These are phyloP conservation scores for Drosophila asahinai DNA, from an alignment of 1,140 invertebrate genomes.

Conservation along the genomic window DNA sequence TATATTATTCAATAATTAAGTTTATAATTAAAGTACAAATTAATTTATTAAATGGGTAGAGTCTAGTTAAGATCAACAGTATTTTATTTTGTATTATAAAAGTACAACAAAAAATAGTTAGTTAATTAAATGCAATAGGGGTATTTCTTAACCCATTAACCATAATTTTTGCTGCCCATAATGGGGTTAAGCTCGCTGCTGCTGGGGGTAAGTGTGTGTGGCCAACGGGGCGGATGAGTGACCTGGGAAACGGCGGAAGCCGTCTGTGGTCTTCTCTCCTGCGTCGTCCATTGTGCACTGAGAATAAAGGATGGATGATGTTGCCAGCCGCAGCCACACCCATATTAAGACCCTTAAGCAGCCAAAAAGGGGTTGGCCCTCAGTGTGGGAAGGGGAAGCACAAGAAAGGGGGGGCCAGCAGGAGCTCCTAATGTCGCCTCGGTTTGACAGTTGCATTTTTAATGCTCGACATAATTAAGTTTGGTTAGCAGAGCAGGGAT, in stretches of 20 bases:
- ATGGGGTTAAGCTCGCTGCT: not conserved
- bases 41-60: no score
- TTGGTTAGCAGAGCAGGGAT: constrained; percentile 57
- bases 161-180: not conserved
- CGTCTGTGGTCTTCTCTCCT: constrained; percentile 30
- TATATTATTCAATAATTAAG: not conserved
- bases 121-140: not conserved
- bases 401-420: not conserved
- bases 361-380: not conserved
- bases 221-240: constrained; percentile 45
- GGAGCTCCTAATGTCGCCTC: constrained; percentile 44
- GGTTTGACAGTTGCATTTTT: constrained; percentile 82
- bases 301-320: constrained; percentile 69
- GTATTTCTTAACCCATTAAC: not conserved
- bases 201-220: constrained; percentile 9
- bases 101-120: no score
- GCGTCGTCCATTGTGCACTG: constrained; percentile 59
- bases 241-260: constrained; percentile 21
- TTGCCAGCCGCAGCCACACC: constrained; percentile 46
- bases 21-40: not conserved
- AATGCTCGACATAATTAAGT: constrained; percentile 82
- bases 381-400: not conserved
- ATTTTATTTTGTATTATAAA: not conserved
- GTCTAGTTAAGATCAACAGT: no score
- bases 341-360: constrained; percentile 51